Evolutionary conservation across 2,797 vertebrate genomes (phyloP), one percentile per base, ranked within the genome.

Genomic region (Acanthis flammea): DNA sequence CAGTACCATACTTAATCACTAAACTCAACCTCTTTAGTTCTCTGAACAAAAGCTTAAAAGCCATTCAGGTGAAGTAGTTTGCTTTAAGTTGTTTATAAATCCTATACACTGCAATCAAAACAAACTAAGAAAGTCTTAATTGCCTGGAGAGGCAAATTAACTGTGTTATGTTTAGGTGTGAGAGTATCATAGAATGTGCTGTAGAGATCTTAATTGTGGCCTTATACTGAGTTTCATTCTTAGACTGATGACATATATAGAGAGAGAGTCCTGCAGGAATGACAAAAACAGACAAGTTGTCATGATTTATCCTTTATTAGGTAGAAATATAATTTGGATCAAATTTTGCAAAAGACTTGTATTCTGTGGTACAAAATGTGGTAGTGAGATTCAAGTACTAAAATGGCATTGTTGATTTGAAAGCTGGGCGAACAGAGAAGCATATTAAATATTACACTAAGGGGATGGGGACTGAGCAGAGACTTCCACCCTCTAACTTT

Each of bases 141-240:
- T 61, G 5, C 11, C 70, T 53, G 50, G 28, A 42, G 5, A 62
- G 11, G 3, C 13, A 58, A 4, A 19, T 84, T 72, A 62, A 61
- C 21, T 2, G 0, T 47, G 6, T n/a, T 44, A 4, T 62, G 14
- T 45, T 88, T 41, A 48, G 2, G 3, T 25, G 6, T 57, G 33
- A 80, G 33, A 60, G 19, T 80, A 41, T 45, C 4, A 27, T 14
- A 39, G 33, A 78, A 47, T 39, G 18, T 15, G 7, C 14, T 44
- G 14, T 17, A 62, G 2, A 6, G 5, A 60, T 19, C 12, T 73
- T 62, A 31, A 17, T 31, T 58, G 8, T 0, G 0, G 24, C 7
- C 6, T 57, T 58, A 4, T 65, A 28, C 12, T n/a, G 68, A 23
- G 5, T 66, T 82, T 73, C 22, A 33, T 86, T 79, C n/a, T 62